Conservation (phyloP, 2,113 vertebrate species). For the Athene noctua region DNA sequence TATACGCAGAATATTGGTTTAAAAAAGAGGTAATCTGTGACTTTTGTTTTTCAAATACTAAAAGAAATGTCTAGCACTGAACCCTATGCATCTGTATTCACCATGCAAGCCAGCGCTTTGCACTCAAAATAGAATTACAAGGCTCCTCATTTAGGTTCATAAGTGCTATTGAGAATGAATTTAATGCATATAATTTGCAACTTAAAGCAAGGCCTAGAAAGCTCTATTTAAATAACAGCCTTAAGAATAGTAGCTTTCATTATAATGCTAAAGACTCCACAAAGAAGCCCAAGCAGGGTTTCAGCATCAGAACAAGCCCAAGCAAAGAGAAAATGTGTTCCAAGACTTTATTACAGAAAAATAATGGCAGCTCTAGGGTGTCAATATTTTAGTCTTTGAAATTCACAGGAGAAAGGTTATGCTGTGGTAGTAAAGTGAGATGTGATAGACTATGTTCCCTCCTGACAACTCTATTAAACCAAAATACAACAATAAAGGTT, state of each 20-base stretch:
- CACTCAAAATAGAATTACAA: neutral
- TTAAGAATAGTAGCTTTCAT: neutral
- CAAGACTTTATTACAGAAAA: neutral
- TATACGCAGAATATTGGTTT: neutral
- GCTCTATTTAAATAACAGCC: neutral
- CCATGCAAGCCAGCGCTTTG: neutral
- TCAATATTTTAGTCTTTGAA: neutral
- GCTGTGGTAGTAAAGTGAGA: neutral
- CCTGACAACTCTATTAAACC: neutral
- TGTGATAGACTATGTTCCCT: neutral
- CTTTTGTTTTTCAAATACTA: neutral
- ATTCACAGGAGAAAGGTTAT: neutral
- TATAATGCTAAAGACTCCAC: neutral
- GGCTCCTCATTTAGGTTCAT: neutral
- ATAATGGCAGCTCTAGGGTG: neutral
- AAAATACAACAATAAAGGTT: neutral
- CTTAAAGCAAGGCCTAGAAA: neutral
- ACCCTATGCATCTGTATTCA: neutral
- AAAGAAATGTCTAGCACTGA: neutral
- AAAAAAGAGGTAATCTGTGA: neutral
- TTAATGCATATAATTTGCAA: slow-evolving; percentile 38
- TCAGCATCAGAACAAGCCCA: neutral
- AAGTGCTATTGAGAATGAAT: slow-evolving; percentile 15
- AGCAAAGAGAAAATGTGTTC: neutral
- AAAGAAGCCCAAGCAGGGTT: neutral